Base-by-base conservation (phyloP, 2,113 vertebrate species). In the Mesocricetus auratus region DNA sequence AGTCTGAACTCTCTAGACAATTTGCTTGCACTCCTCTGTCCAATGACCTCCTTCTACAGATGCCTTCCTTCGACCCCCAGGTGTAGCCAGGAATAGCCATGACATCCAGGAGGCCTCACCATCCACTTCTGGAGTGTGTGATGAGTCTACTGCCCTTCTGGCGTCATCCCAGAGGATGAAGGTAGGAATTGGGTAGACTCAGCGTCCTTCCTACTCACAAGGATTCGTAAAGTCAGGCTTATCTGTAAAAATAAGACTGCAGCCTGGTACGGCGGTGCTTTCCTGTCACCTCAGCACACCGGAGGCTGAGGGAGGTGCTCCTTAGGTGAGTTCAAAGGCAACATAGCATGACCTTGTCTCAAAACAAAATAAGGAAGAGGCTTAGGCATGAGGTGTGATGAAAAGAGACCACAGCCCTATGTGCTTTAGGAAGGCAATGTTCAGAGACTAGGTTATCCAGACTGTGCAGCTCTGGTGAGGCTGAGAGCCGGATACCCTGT, bases 201-300 rank as follows among this genome's bases (percentile, higher is more conserved):
- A 47, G 53, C 92, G n/a, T 82, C 89, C 60, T 47, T 92, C 75
- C 87, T 68, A 47, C 69, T 86, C 47, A 83, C 58, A 85, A 33
- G 58, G 69, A 13, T 33, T 12, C 33, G 39, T 86, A 42, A 86
- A 64, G 82, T 86, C 60, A 64, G 82, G 11, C 12, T 56, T 56
- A 56, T 56, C 33, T 64, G 22, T 85, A 66, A 91, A 91, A 85
- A 68, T 50, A 58, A 71, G 19, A 31, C 36, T 88, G 5, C n/a
- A 88, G 36, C 68, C 50, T 56, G 86, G n/a, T 24, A 29, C 31
- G 24, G 86, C 31, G 50, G 66, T 16, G 2, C 21, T 71, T 53
- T 11, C 31, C 85, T 4, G 12, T 53, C 64, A 50, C 36, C 53
- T 12, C 21, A n/a, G 79, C 19, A 36, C 12, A 5, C 81, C 69